Conservation (phyloP, 2,797 vertebrate species). For the Lutjanus argentimaculatus region DNA sequence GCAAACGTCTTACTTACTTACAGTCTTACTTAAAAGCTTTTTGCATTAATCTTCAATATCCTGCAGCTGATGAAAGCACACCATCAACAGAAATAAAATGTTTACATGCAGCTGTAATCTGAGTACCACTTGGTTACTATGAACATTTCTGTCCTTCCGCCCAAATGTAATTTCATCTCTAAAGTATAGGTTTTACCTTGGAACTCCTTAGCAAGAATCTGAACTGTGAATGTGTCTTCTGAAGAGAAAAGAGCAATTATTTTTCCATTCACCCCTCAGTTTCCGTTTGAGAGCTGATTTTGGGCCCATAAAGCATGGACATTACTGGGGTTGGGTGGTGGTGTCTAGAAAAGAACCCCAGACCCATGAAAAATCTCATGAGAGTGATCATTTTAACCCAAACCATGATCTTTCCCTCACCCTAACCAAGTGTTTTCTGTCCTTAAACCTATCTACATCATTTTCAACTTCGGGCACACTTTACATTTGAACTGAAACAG, state of each 20-base stretch:
- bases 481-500: too few relatives aligned
- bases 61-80: not conserved
- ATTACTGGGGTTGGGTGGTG: too few relatives aligned
- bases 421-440: too few relatives aligned
- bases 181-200: not conserved
- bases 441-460: too few relatives aligned
- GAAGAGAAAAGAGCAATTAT: constrained; percentile 7
- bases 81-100: not conserved
- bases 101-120: not conserved
- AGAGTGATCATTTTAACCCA: too few relatives aligned
- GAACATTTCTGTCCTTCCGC: not conserved
- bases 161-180: not conserved
- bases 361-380: too few relatives aligned
- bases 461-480: too few relatives aligned
- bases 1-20: not conserved
- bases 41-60: not conserved
- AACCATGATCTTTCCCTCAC: too few relatives aligned
- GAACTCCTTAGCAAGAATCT: too few relatives aligned
- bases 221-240: constrained; percentile 1
- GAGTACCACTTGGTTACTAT: not conserved
- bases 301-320: too few relatives aligned
- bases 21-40: not conserved
- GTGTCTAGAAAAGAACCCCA: too few relatives aligned
- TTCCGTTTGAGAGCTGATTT: constrained; percentile 90
- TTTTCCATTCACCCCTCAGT: constrained; percentile 79